phyloP scores from a whole-genome alignment of 2,113 vertebrate genomes.

The Strix aluco region DNA sequence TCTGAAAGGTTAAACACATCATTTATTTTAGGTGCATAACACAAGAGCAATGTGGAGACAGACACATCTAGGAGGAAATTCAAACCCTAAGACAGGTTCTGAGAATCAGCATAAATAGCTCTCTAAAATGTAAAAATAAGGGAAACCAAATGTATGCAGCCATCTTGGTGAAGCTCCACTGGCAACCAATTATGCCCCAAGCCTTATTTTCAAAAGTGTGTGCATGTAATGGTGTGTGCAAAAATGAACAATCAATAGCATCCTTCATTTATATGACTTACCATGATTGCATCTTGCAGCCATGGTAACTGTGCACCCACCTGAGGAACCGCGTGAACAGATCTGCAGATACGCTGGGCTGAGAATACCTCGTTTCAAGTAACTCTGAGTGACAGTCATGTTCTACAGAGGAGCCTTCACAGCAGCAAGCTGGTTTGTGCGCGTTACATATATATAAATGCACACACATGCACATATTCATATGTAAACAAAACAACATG shows the following conservation, averaged over 20 bases:
- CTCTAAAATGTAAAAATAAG: neutral
- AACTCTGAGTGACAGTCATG: neutral
- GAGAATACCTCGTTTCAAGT: neutral
- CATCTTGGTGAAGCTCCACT: slow-evolving; percentile 44
- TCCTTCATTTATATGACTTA: neutral
- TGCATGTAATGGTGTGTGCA: slow-evolving; percentile 47
- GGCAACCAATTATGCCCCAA: neutral
- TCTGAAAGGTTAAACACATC: neutral
- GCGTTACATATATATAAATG: neutral
- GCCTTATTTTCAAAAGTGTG: slow-evolving; percentile 20
- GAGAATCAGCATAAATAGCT: neutral
- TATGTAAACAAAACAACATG: neutral
- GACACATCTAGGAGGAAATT: neutral
- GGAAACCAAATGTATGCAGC: neutral
- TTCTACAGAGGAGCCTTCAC: neutral
- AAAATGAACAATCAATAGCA: slow-evolving; percentile 31
- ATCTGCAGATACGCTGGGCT: neutral
- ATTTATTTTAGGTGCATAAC: neutral
- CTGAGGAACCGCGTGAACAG: neutral
- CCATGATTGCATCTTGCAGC: slow-evolving; percentile 18
- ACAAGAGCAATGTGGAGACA: neutral
- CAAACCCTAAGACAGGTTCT: neutral
- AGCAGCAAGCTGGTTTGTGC: neutral
- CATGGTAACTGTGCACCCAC: slow-evolving; percentile 27
- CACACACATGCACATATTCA: rapidly evolving